Evolutionary conservation across 2,113 vertebrate genomes (phyloP), one percentile per base, ranked within the genome.

Genomic region (Stegastes partitus): DNA sequence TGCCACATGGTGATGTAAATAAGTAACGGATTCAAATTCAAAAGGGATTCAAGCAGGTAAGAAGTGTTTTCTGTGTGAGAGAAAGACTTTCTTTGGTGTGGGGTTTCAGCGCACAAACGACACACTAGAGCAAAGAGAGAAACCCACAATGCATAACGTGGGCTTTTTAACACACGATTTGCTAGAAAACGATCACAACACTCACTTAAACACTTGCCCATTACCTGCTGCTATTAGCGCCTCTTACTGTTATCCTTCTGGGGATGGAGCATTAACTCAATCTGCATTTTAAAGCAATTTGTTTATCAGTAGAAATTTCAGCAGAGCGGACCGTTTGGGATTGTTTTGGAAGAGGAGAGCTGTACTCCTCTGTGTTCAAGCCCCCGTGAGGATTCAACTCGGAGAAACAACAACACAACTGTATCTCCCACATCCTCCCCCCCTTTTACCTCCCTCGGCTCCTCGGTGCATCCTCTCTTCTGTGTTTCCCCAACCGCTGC

Each of bases 401-500:
- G 55, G 57, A 67, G 51, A 51, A 79, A 82, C 65, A 68, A 37
- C 57, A 70, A 62, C 67, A 69, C 58, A 22, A 50, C 11, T 23
- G 19, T 55, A 47, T 75, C 59, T 79, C 68, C 68, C 70, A 62
- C 23, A 28, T 77, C 31, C 44, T 61, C 11, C 3, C 49, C 59
- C 54, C 62, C 12, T 53, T 49, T 28, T 10, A 3, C 34, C 68
- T 70, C 82, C 86, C 63, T n/a, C 25, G n/a, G 67, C 81, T 61
- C 71, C 68, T 50, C 14, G 49, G 74, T 59, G 58, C 81, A 37
- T 68, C 80, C 62, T 76, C 80, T 62, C 73, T 67, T 76, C 55
- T 66, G 37, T 28, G 21, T 78, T 76, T 84, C 79, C 63, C 73
- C 72, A 70, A 70, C 62, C 37, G 8, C 69, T 8, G 51, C 79